Evolutionary conservation across 2,797 vertebrate species (phyloP).

Genomic region (Rhinichthys osculus): DNA sequence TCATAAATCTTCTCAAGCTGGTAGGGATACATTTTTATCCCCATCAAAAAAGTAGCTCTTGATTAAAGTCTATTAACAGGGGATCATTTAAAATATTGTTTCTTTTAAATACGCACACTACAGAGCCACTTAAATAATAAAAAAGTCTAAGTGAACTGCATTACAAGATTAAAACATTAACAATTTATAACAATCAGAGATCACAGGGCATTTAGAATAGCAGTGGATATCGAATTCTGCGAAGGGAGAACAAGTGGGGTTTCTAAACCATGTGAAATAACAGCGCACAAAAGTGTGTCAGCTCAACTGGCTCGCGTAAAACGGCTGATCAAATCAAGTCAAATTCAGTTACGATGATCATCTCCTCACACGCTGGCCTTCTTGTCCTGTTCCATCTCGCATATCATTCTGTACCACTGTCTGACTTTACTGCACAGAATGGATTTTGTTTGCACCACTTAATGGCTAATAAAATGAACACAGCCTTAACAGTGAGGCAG

Average conservation of each 20-base stretch:
- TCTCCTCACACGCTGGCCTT: constrained; percentile 9
- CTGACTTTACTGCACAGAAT: constrained; percentile 49
- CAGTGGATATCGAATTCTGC: constrained; percentile 15
- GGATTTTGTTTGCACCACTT: constrained; percentile 30
- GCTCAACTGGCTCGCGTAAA: constrained; percentile 49
- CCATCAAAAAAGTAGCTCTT: constrained; percentile 17
- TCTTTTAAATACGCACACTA: neutral
- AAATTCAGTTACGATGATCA: constrained; percentile 52
- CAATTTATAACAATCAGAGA: constrained; percentile 31
- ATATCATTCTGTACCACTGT: constrained; percentile 21
- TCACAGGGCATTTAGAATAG: constrained; percentile 39
- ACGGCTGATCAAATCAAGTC: constrained; percentile 58
- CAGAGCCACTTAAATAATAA: neutral
- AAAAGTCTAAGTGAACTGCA: constrained; percentile 14
- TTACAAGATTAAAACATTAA: constrained; percentile 47
- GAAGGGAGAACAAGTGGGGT: constrained; percentile 30
- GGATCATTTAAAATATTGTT: neutral
- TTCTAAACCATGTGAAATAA: constrained; percentile 41
- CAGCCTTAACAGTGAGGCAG: neutral
- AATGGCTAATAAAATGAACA: constrained; percentile 32
- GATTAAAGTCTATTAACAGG: constrained; percentile 23
- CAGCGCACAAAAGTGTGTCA: constrained; percentile 49
- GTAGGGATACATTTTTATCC: neutral
- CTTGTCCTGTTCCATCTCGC: constrained; percentile 32
- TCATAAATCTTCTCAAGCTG: constrained; percentile 23